Evolutionary conservation across 2,888 invertebrate species (phyloP).

Genomic region (Oscheius onirici): DNA sequence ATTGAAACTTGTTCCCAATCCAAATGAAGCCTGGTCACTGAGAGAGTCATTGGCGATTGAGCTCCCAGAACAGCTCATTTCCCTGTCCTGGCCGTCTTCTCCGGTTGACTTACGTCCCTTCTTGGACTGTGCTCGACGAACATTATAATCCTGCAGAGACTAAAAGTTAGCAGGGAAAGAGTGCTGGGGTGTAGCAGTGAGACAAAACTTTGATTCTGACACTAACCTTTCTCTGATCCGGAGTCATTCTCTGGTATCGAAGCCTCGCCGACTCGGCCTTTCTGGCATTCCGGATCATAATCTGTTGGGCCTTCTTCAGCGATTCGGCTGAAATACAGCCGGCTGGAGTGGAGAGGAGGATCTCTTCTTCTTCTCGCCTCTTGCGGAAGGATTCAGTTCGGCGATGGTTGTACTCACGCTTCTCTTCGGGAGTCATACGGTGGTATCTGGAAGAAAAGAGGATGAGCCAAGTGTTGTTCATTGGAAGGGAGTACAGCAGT

Average conservation of each 20-base stretch:
- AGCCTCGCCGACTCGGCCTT: conserved; percentile 55
- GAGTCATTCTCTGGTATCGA: conserved; percentile 53
- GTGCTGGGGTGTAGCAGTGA: neutral
- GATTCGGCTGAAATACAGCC: conserved; percentile 51
- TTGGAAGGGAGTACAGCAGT: neutral
- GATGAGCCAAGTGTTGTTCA: neutral
- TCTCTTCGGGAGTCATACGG: conserved; percentile 62
- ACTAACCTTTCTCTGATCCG: conserved; percentile 44
- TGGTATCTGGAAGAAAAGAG: conserved; percentile 47
- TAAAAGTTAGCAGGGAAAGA: conserved; percentile 4
- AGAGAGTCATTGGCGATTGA: neutral
- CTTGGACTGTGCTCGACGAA: conserved; percentile 32
- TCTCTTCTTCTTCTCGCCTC: conserved; percentile 62
- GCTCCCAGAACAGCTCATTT: conserved; percentile 2
- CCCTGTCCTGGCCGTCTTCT: neutral
- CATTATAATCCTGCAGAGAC: conserved; percentile 33
- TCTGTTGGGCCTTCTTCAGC: conserved; percentile 51
- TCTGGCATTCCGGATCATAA: conserved; percentile 54
- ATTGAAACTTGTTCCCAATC: conserved; percentile 4
- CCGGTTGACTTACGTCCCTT: neutral
- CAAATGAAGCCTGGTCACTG: neutral
- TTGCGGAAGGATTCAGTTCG: conserved; percentile 67
- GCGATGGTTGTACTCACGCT: conserved; percentile 63
- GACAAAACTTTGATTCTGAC: neutral
- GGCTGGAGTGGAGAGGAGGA: conserved; percentile 66